Conservation (phyloP, 1,140 invertebrate species). For the Atta colombica region DNA sequence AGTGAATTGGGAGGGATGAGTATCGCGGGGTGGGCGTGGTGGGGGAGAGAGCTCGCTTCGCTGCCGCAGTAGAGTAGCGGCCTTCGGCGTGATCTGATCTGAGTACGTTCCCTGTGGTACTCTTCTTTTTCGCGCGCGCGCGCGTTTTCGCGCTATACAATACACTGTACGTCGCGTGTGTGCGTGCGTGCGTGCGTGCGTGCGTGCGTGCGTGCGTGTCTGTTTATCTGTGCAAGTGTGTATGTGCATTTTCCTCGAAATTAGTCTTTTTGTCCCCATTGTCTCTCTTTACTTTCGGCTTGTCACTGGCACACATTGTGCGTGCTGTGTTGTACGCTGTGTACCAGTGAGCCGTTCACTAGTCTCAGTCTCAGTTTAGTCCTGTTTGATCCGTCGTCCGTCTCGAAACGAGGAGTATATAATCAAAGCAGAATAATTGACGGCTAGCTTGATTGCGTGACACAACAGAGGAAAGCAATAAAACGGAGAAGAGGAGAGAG, state of each 20-base stretch:
- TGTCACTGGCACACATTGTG: too few relatives aligned
- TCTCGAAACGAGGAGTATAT: too few relatives aligned
- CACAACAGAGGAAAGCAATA: too few relatives aligned
- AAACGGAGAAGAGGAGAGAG: neutral
- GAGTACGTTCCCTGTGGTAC: conserved; percentile 22
- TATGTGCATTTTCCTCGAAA: neutral
- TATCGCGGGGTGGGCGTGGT: conserved; percentile 65
- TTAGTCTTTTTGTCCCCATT: neutral
- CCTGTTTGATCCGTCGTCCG: too few relatives aligned
- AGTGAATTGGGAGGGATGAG: conserved; percentile 43
- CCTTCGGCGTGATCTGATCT: conserved; percentile 81
- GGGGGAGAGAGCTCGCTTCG: conserved; percentile 77
- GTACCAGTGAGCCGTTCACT: neutral
- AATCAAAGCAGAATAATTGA: too few relatives aligned
- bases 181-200: conserved; percentile 7
- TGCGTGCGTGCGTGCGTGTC: neutral
- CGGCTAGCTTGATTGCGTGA: too few relatives aligned
- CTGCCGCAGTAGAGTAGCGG: conserved; percentile 86
- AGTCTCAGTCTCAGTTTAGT: too few relatives aligned
- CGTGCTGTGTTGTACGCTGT: neutral
- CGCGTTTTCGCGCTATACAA: neutral
- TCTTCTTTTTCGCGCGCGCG: conserved; percentile 25
- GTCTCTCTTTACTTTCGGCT: neutral
- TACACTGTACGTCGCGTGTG: neutral
- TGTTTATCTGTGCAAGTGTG: conserved; percentile 27